Evolutionary conservation across 1,140 invertebrate species (phyloP), one percentile per base, ranked within the genome.

Genomic region (Sesamia nonagrioides): DNA sequence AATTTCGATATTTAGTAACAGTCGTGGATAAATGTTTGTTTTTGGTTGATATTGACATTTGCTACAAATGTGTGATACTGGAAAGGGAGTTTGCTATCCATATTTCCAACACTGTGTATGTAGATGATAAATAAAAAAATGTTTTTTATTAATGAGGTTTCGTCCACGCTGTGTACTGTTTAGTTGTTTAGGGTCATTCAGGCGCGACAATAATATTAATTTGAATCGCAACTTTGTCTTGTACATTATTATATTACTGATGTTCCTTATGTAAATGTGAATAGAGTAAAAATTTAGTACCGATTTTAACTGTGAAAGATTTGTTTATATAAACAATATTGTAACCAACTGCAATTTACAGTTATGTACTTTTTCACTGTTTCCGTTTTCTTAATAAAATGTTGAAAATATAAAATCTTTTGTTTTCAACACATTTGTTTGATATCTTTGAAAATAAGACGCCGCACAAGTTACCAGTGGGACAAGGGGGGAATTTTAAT

Each of bases 351-450:
- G 90, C 91, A 92, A 94, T 94, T 93, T 94, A 94, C 92, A 94
- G 91, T 93, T 92, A 93, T 93, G 91, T 94, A 95, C 92, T 95
- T 95, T 95, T 95, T 95, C 93, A 95, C 93, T 93, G 93, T 95
- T 95, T 95, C 93, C 91, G 93, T 95, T 95, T 95, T 95, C 93
- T 94, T 92, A 95, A 95, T 95, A 94, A 95, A 95, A 94, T 94
- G 91, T 95, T 95, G 90, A 94, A 95, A 94, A 91, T 91, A 91
- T 58, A 48, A 69, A 54, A 74, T 61, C 61, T 75, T 79, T 88
- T 80, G 78, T 71, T 77, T 86, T 83, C 73, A 69, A 40, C 40
- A 18, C 42, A 27, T 9, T 27, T 56, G 13, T 21, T 56, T 56
- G 9, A 1, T 2, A 5, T 17, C 5, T 2, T 15, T 21, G 7